Percentiles rank a stretch among this genome's conserved stretches.
Evolutionary conservation across 1,140 invertebrate species (phyloP).

Genomic region (Drosophila lacertosa): DNA sequence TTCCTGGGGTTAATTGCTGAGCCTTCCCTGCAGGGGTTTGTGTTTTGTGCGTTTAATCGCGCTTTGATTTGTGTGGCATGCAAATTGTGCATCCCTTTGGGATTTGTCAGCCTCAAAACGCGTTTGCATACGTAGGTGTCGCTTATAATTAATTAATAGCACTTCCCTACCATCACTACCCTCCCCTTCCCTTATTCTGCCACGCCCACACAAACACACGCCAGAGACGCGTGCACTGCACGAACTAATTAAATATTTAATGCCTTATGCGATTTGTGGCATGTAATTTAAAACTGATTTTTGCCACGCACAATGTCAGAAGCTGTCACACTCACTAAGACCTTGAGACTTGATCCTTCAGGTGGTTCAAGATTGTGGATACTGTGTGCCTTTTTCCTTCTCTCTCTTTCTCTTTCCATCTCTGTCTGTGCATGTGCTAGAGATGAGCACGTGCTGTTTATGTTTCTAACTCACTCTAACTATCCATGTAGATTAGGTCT

Average conservation of each 20-base stretch:
- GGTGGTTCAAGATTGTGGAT: constrained; percentile 19
- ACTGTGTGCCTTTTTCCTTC: neutral
- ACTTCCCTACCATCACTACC: constrained; percentile 1
- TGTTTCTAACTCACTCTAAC: neutral
- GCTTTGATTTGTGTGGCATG: constrained; percentile 36
- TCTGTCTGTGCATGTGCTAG: neutral
- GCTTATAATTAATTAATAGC: constrained; percentile 35
- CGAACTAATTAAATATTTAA: constrained; percentile 45
- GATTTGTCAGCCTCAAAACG: constrained; percentile 6
- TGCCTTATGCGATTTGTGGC: constrained; percentile 30
- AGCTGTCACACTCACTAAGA: constrained; percentile 20
- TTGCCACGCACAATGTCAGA: constrained; percentile 41
- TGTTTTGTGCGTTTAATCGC: constrained; percentile 8
- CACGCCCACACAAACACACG: neutral
- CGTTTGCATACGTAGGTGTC: constrained; percentile 8
- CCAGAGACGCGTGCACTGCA: too few relatives aligned
- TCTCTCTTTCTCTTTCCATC: neutral
- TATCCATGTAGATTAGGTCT: too few relatives aligned
- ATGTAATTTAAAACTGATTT: constrained; percentile 45
- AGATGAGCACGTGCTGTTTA: constrained; percentile 17
- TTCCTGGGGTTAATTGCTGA: constrained; percentile 29
- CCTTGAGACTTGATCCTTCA: constrained; percentile 31
- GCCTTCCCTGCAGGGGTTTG: constrained; percentile 1
- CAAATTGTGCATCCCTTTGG: constrained; percentile 26
- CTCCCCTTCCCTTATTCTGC: too few relatives aligned